phyloP scores from a whole-genome alignment of 2,888 invertebrate species.

The Graphium colonna region DNA sequence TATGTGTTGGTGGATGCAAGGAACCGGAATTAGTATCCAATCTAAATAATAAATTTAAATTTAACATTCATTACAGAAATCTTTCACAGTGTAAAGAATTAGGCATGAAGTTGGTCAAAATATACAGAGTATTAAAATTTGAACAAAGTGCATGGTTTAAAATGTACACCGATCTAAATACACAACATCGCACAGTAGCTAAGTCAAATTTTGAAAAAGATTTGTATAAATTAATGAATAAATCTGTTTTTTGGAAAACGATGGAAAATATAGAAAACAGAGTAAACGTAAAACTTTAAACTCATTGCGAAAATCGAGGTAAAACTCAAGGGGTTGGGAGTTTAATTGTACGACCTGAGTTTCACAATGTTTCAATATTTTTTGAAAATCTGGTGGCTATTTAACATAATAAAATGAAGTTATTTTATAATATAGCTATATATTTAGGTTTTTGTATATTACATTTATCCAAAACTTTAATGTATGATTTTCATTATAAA shows the following conservation, averaged over 20 bases:
- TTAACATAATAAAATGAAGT: conserved; percentile 26
- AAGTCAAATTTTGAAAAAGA: conserved; percentile 47
- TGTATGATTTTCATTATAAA: conserved; percentile 32
- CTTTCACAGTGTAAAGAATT: conserved; percentile 31
- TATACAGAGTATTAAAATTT: conserved; percentile 44
- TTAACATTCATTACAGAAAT: conserved; percentile 33
- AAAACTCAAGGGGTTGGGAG: conserved; percentile 34
- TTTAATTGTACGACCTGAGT: conserved; percentile 36
- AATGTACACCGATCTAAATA: conserved; percentile 51
- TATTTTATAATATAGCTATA: conserved; percentile 1
- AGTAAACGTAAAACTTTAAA: conserved; percentile 39
- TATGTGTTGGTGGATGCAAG: too few relatives aligned
- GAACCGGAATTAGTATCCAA: too few relatives aligned
- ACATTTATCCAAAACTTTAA: conserved; percentile 30
- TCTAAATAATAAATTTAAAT: too few relatives aligned
- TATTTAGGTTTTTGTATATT: conserved; percentile 28
- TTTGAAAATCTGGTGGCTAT: conserved; percentile 39
- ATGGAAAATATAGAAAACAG: conserved; percentile 43
- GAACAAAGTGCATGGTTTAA: conserved; percentile 46
- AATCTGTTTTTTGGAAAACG: conserved; percentile 48
- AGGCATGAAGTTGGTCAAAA: conserved; percentile 28
- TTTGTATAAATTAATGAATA: conserved; percentile 51
- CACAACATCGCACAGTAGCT: conserved; percentile 36
- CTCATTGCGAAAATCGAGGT: conserved; percentile 38
- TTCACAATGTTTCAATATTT: conserved; percentile 40